A percentile compares a stretch with the other conserved stretches of the same genome.
Evolutionary conservation across 2,888 invertebrate genomes (phyloP).

Genomic region (Himalopsyche anomala): DNA sequence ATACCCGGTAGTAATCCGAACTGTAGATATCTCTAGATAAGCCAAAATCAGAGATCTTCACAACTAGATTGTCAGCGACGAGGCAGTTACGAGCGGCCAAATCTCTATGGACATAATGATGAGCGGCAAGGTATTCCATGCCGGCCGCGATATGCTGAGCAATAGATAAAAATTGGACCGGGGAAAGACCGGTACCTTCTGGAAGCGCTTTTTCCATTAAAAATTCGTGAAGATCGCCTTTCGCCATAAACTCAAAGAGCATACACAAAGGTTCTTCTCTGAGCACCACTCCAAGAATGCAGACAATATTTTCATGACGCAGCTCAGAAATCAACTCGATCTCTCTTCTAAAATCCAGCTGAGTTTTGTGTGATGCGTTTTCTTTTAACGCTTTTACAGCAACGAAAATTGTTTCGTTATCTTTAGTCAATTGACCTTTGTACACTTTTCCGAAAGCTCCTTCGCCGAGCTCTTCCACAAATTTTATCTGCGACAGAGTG

Average conservation of each 20-base stretch:
- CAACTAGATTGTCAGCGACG: conserved; percentile 94
- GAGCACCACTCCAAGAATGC: conserved; percentile 93
- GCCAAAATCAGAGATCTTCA: conserved; percentile 98
- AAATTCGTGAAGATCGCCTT: conserved; percentile 98
- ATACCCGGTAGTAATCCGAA: conserved; percentile 91
- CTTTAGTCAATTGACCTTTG: conserved; percentile 90
- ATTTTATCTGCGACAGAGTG: conserved; percentile 88
- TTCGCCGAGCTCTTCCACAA: conserved; percentile 94
- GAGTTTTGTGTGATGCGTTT: conserved; percentile 93
- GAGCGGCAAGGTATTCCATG: conserved; percentile 91
- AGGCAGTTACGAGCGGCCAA: conserved; percentile 97
- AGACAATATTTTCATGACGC: conserved; percentile 96
- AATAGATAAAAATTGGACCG: conserved; percentile 92
- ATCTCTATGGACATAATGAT: conserved; percentile 98
- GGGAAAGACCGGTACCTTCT: conserved; percentile 86
- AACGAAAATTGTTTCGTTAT: conserved; percentile 85
- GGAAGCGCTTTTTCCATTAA: conserved; percentile 93
- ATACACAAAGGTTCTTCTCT: conserved; percentile 95
- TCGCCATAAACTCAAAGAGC: conserved; percentile 98
- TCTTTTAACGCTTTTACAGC: conserved; percentile 97
- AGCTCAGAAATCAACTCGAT: conserved; percentile 96
- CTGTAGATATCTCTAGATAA: conserved; percentile 94
- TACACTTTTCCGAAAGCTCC: conserved; percentile 99
- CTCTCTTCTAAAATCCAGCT: conserved; percentile 94
- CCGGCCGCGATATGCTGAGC: conserved; percentile 90